Conservation (phyloP, 1,140 invertebrate genomes). For the Neodiprion pinetum region DNA sequence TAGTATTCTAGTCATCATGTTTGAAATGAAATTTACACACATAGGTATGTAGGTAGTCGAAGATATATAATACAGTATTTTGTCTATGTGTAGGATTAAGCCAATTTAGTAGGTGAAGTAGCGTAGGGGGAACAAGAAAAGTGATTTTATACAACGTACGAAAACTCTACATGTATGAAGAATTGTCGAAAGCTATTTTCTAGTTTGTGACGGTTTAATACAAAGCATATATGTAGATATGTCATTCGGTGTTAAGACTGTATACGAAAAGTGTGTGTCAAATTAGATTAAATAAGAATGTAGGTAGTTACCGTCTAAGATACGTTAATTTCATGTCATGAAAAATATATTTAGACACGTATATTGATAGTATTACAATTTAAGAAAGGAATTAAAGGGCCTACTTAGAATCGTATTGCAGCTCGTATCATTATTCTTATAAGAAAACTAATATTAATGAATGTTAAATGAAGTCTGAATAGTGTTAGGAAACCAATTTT, state of each 20-base stretch:
- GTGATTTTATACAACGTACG: slow-evolving; percentile 18
- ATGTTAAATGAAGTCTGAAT: slow-evolving; percentile 54
- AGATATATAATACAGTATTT: slow-evolving; percentile 9
- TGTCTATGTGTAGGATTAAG: slow-evolving; percentile 14
- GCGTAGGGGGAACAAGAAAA: slow-evolving; percentile 9
- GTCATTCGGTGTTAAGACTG: slow-evolving; percentile 50
- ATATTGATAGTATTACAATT: slow-evolving; percentile 29
- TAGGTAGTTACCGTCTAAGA: slow-evolving; percentile 24
- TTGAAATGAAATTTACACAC: neutral
- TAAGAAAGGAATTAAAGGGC: slow-evolving; percentile 30
- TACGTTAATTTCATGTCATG: slow-evolving; percentile 20
- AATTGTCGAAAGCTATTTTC: slow-evolving; percentile 26
- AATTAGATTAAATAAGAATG: slow-evolving; percentile 44
- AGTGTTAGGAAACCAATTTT: slow-evolving; percentile 40
- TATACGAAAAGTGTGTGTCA: slow-evolving; percentile 53
- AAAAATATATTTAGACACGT: slow-evolving; percentile 33
- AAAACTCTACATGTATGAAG: slow-evolving; percentile 11
- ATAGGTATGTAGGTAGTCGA: neutral
- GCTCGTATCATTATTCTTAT: slow-evolving; percentile 41
- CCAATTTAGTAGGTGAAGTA: neutral
- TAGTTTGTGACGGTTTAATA: slow-evolving; percentile 47
- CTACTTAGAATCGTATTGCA: slow-evolving; percentile 33
- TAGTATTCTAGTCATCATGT: neutral
- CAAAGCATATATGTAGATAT: slow-evolving; percentile 40
- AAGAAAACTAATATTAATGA: slow-evolving; percentile 29